Percentiles rank a stretch among this genome's conserved stretches.
Conservation (phyloP, 92 coral and sea anemone species). For the Actinostola sp. region DNA sequence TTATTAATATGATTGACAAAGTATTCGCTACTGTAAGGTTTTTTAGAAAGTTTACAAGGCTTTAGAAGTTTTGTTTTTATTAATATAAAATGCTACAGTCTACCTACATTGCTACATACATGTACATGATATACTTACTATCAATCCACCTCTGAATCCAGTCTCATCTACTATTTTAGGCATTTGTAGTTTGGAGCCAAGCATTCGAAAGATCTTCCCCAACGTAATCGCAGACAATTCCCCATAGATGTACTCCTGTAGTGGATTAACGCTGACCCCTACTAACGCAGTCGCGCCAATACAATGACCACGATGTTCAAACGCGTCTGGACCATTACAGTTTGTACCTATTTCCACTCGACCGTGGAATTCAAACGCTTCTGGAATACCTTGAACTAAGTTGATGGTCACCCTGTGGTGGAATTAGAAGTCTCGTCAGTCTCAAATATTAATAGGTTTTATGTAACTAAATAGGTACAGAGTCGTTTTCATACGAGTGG, state of each 20-base stretch:
- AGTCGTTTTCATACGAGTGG: too few relatives aligned
- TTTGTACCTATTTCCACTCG: constrained; percentile 70
- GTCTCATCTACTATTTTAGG: constrained; percentile 73
- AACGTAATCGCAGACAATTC: constrained; percentile 70
- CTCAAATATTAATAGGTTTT: too few relatives aligned
- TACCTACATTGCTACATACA: too few relatives aligned
- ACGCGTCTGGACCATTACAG: constrained; percentile 65
- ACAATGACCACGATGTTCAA: constrained; percentile 67
- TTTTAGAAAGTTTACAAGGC: too few relatives aligned
- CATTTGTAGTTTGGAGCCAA: constrained; percentile 77
- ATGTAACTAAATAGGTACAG: too few relatives aligned
- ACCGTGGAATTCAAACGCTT: constrained; percentile 65
- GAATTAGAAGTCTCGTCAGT: too few relatives aligned
- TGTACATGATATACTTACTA: constrained; percentile 51
- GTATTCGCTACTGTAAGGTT: too few relatives aligned
- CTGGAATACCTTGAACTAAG: constrained; percentile 70
- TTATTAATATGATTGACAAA: too few relatives aligned
- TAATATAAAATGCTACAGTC: too few relatives aligned
- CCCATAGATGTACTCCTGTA: constrained; percentile 67
- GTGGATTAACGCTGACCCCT: constrained; percentile 71
- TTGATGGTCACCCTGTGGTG: constrained; percentile 56
- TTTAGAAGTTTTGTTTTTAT: too few relatives aligned
- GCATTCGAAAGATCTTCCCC: constrained; percentile 75
- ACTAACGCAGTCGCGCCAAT: constrained; percentile 63
- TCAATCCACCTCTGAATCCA: constrained; percentile 73